These are phyloP conservation scores for Elanus axillaris DNA, from an alignment of 2,113 vertebrate genomes.

Conservation along the genomic window DNA sequence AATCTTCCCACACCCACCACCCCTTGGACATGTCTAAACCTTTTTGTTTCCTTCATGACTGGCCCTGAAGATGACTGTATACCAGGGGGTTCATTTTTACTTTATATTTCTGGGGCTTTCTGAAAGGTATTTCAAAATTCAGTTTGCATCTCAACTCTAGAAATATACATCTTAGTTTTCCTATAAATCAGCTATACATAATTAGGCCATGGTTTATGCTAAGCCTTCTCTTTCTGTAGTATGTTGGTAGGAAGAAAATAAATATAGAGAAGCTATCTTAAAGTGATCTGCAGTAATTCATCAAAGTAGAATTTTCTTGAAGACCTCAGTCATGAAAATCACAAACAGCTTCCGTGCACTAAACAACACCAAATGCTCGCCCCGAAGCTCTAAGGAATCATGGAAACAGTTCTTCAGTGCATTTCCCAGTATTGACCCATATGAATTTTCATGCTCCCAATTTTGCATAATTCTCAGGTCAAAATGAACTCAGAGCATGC, in stretches of 20 bases:
- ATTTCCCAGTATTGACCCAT: constrained; percentile 36
- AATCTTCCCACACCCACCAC: fast-evolving
- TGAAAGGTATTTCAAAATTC: background rate
- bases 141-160: background rate
- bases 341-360: constrained; percentile 16
- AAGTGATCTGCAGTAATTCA: background rate
- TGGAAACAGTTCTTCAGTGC: background rate
- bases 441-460: constrained; percentile 1
- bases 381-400: constrained; percentile 2
- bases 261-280: background rate
- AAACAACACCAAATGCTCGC: constrained; percentile 42
- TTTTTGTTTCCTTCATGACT: background rate
- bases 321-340: constrained; percentile 21
- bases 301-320: background rate
- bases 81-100: background rate
- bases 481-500: background rate
- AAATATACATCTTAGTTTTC: background rate
- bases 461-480: constrained; percentile 34
- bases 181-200: background rate
- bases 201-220: background rate
- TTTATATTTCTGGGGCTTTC: background rate
- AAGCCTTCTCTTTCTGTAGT: background rate
- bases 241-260: background rate
- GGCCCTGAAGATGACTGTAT: background rate
- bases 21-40: background rate